Conservation (phyloP, 2,888 invertebrate species). For the Cryptophagus acutangulus region DNA sequence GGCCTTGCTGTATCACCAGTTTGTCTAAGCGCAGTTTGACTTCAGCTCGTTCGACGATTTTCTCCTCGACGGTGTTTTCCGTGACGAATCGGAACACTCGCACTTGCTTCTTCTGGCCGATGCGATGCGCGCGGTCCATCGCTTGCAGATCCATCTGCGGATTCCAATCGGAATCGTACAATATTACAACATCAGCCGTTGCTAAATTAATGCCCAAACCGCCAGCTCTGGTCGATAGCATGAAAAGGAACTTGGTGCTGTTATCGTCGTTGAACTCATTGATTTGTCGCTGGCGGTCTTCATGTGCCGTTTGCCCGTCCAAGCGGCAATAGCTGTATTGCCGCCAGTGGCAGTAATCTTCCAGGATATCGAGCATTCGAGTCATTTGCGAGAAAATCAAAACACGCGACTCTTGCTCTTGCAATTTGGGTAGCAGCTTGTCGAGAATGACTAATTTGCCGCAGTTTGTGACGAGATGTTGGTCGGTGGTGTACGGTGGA, state of each 20-base stretch:
- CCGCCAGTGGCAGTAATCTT: constrained; percentile 93
- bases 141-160: constrained; percentile 97
- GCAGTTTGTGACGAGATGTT: constrained; percentile 90
- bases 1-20: constrained; percentile 95
- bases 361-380: constrained; percentile 90
- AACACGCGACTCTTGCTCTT: constrained; percentile 87
- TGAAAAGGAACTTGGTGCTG: constrained; percentile 93
- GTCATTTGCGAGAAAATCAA: constrained; percentile 97
- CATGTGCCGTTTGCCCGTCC: constrained; percentile 96
- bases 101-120: constrained; percentile 96
- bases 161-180: constrained; percentile 99
- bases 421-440: constrained; percentile 84
- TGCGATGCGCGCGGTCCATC: constrained; percentile 98
- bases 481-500: constrained; percentile 95
- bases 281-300: constrained; percentile 91
- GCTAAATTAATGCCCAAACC: constrained; percentile 97
- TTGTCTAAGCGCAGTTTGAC: constrained; percentile 93
- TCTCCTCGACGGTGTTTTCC: constrained; percentile 98
- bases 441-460: constrained; percentile 96
- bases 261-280: constrained; percentile 89
- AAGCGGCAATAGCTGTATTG: constrained; percentile 62
- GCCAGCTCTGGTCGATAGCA: constrained; percentile 97
- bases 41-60: constrained; percentile 97
- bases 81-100: constrained; percentile 76
- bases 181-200: constrained; percentile 94